Percentiles rank a stretch among this genome's conserved stretches.
phyloP scores from a whole-genome alignment of 2,888 invertebrate species.

The Heteromurus nitidus region DNA sequence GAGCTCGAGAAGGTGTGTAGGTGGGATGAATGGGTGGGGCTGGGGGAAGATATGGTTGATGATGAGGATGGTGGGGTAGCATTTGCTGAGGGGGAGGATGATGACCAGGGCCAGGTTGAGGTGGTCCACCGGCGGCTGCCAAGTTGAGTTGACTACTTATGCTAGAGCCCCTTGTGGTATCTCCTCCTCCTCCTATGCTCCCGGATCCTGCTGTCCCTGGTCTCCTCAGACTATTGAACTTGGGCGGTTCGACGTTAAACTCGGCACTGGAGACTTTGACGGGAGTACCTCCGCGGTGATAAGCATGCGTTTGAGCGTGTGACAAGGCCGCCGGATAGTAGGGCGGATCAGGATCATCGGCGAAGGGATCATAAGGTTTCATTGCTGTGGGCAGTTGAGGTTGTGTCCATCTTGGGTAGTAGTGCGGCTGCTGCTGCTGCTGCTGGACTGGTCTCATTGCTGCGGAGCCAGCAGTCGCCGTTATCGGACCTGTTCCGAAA shows the following conservation, averaged over 20 bases:
- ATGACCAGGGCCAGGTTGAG: neutral
- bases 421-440: constrained; percentile 49
- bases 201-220: constrained; percentile 53
- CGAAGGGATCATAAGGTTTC: constrained; percentile 47
- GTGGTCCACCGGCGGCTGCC: neutral
- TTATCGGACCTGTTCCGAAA: neutral
- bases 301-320: constrained; percentile 46
- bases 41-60: constrained; percentile 47
- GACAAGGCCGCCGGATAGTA: constrained; percentile 61
- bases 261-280: constrained; percentile 70
- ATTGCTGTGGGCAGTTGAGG: constrained; percentile 32
- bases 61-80: constrained; percentile 23
- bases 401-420: constrained; percentile 54
- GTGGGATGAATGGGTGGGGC: constrained; percentile 40
- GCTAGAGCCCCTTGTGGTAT: constrained; percentile 43
- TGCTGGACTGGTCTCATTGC: constrained; percentile 12
- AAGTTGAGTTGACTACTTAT: constrained; percentile 53
- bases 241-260: constrained; percentile 72
- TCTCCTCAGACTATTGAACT: constrained; percentile 70
- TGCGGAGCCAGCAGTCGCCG: constrained; percentile 1
- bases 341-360: constrained; percentile 66
- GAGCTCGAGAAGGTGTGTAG: constrained; percentile 37
- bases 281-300: constrained; percentile 38
- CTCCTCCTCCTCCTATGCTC: constrained; percentile 49
- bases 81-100: neutral